Evolutionary conservation across 2,797 vertebrate species (phyloP), one percentile per base, ranked within the genome.

Genomic region (Adelosebastes latens): DNA sequence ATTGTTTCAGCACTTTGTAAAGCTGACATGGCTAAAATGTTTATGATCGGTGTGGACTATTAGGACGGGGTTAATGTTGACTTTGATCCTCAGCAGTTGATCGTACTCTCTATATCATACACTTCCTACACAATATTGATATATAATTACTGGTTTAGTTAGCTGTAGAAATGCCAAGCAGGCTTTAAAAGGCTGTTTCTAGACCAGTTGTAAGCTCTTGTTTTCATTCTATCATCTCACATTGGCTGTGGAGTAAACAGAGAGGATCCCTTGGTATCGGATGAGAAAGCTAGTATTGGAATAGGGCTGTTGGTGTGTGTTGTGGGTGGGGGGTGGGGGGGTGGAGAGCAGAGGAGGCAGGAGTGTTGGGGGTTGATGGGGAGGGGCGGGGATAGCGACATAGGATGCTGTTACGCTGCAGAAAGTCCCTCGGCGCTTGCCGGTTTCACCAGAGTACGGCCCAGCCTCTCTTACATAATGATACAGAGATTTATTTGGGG

Each of bases 401-500:
- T 46, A 81, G 81, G 81, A 83, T 87, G 83, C 72, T 90, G 90
- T 88, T 93, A 87, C 29, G 29, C 85, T 84, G 80, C 76, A 84
- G 70, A 87, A 80, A 56, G 72, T 85, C 91, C 70, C 92, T 27
- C 31, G 78, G 56, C 13, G 20, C 79, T 11, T 24, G 73, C 67
- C 46, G 61, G 60, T 72, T 67, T 74, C 78, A 58, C 75, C 52
- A 59, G 86, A 86, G 90, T 34, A 87, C 56, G 31, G 73, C 79
- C 75, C 70, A 61, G 77, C 81, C 84, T 86, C 77, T 87, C 18
- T 84, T 86, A 82, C 84, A 87, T 91, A 92, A 93, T 90, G 83
- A 89, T 82, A 85, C 83, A 69, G 68, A 83, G 87, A 90, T 92
- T 88, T 92, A 87, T 93, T 90, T 87, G 84, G 77, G 86, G 61